phyloP scores from a whole-genome alignment of 2,888 invertebrate species.

The Oscheius myriophilus region DNA sequence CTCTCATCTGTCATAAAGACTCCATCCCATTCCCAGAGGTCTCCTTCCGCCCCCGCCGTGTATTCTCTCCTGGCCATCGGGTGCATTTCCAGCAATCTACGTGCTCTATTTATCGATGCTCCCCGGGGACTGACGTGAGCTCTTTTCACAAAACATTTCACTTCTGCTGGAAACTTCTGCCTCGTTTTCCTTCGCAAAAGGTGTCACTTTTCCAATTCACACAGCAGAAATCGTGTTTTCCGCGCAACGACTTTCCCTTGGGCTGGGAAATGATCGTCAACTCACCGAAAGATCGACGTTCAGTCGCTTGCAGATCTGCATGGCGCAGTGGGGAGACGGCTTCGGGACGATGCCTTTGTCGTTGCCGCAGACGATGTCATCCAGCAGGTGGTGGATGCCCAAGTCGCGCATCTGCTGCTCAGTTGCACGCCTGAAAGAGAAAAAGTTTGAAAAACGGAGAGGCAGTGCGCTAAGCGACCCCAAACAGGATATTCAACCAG shows the following conservation, averaged over 20 bases:
- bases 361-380: constrained; percentile 74
- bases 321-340: constrained; percentile 73
- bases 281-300: constrained; percentile 60
- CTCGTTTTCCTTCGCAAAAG: constrained; percentile 2
- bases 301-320: constrained; percentile 66
- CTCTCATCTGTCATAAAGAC: too few species aligned
- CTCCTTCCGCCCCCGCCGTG: background rate
- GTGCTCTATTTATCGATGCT: too few species aligned
- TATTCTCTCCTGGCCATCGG: constrained; percentile 12
- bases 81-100: too few species aligned
- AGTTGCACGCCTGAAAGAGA: constrained; percentile 53
- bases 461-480: background rate
- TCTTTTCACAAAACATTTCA: too few species aligned
- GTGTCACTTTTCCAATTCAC: too few species aligned
- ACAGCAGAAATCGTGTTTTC: too few species aligned
- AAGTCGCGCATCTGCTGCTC: constrained; percentile 59
- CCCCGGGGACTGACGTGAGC: too few species aligned
- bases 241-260: too few species aligned
- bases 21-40: too few species aligned
- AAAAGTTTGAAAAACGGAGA: background rate
- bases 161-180: too few species aligned
- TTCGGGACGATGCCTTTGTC: constrained; percentile 72
- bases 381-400: constrained; percentile 65
- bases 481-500: too few species aligned
- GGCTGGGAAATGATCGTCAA: background rate